Base-by-base conservation (phyloP, 2,888 invertebrate genomes). In the Chouioia cunea region DNA sequence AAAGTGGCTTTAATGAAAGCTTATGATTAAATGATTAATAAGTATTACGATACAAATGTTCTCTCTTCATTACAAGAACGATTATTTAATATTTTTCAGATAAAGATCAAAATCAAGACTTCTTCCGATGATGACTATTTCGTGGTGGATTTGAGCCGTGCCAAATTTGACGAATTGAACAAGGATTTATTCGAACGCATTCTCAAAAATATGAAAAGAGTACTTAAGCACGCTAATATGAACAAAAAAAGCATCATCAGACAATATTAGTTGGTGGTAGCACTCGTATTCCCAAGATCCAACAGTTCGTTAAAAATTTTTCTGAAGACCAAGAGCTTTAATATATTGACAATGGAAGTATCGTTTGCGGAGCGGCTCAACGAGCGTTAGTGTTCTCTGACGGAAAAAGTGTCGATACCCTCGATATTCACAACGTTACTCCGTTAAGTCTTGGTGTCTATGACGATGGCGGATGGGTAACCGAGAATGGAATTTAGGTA, bases 281-380 rank as follows among this genome's bases (percentile, higher is more conserved):
- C 88, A 87, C 88, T 3, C 82, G 89, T 69, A 89, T 89, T 88
- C 89, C 89, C 14, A 88, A 88, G 82, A 89, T 90, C 12, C 89
- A 89, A 78, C 74, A 84, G 57, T 85, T 86, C 20, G 89, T 90
- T 2, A 87, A 88, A 78, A 88, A 89, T 60, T 80, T 90, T 57
- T 91, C 91, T 82, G 85, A 27, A 27, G 6, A 87, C 70, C 77
- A 81, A 52, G 90, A 90, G 12, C 88, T 88, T 76, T n/a, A 89
- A 81, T 86, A 88, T 59, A 89, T 91, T 12, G 91, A 91, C 81
- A 90, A 91, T 82, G 90, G 91, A 82, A 90, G 90, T 73, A 90
- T 91, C 16, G 90, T 90, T 58, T 87, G 90, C 74, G 90, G 90
- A 62, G 90, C 90, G 71, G 90, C 90, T 48, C 89, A 91, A 78